phyloP scores from a whole-genome alignment of 1,140 invertebrate genomes.

The Solen grandis region DNA sequence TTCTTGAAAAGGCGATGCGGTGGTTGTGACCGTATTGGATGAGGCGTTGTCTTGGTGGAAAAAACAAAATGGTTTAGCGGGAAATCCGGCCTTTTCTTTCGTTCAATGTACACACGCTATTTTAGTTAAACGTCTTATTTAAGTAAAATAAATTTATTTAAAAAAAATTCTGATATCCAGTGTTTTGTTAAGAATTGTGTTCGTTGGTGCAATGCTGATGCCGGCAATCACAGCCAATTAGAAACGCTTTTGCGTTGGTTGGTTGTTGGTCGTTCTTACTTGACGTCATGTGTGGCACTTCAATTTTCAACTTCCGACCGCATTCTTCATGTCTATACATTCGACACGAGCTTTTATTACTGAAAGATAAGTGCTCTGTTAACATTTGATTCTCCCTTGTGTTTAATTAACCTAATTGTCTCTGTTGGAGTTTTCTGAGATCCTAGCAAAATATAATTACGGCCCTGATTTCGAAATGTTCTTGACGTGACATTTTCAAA shows the following conservation, averaged over 20 bases:
- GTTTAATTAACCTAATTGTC: not conserved
- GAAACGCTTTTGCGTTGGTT: not conserved
- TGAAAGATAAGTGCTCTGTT: not conserved
- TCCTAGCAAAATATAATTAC: too few relatives aligned
- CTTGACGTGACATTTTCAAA: not conserved
- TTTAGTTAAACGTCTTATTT: too few relatives aligned
- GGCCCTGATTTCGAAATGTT: not conserved
- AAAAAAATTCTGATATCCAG: too few relatives aligned
- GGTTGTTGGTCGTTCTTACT: not conserved
- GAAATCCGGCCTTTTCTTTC: too few relatives aligned
- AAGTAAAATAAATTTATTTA: too few relatives aligned
- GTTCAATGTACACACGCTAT: too few relatives aligned
- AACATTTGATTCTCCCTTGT: not conserved
- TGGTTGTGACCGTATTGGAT: too few relatives aligned
- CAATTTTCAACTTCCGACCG: not conserved
- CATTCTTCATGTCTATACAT: not conserved
- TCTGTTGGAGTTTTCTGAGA: too few relatives aligned
- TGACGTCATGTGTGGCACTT: not conserved
- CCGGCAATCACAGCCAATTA: not conserved
- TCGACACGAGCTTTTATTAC: not conserved
- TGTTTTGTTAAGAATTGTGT: not conserved
- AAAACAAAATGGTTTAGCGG: too few relatives aligned
- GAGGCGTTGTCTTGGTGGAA: too few relatives aligned
- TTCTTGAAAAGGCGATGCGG: too few relatives aligned
- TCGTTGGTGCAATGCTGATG: not conserved